phyloP scores from a whole-genome alignment of 2,113 vertebrate genomes.

The Arenaria interpres region DNA sequence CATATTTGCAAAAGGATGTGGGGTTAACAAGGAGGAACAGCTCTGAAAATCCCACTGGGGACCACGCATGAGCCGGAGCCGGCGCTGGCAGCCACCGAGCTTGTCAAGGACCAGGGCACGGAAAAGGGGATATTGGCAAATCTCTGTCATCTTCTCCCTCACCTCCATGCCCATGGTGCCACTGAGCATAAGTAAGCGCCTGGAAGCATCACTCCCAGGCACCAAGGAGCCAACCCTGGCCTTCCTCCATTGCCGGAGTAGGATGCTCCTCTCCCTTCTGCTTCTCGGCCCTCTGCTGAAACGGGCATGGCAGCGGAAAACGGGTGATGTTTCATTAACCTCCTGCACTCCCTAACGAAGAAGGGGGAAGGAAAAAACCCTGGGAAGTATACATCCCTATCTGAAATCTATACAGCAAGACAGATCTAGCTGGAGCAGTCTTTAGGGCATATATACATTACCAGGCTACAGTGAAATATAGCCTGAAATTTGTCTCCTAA shows the following conservation, averaged over 20 bases:
- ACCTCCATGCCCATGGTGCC: rapidly evolving
- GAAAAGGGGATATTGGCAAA: neutral
- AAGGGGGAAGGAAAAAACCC: slow-evolving; percentile 22
- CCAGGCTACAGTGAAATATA: slow-evolving; percentile 67
- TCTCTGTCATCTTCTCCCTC: neutral
- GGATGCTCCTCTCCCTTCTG: neutral
- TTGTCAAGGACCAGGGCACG: too few relatives aligned
- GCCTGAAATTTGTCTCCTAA: slow-evolving; percentile 71
- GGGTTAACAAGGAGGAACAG: neutral
- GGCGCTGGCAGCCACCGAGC: rapidly evolving
- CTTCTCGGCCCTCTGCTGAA: neutral
- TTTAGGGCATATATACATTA: slow-evolving; percentile 65
- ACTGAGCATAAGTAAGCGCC: rapidly evolving
- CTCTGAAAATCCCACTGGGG: neutral
- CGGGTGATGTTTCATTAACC: neutral
- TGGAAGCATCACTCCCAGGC: neutral
- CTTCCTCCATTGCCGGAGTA: rapidly evolving
- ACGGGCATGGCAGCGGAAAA: rapidly evolving
- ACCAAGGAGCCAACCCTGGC: neutral
- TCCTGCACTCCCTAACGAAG: neutral
- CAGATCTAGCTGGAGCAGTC: slow-evolving; percentile 51
- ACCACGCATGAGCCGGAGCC: rapidly evolving
- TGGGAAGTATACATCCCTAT: slow-evolving; percentile 18
- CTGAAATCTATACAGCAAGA: slow-evolving; percentile 70
- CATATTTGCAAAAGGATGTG: neutral